Percentiles rank a stretch among this genome's conserved stretches.
Evolutionary conservation across 2,888 invertebrate species (phyloP).

Genomic region (Coelogynopora nodosa): DNA sequence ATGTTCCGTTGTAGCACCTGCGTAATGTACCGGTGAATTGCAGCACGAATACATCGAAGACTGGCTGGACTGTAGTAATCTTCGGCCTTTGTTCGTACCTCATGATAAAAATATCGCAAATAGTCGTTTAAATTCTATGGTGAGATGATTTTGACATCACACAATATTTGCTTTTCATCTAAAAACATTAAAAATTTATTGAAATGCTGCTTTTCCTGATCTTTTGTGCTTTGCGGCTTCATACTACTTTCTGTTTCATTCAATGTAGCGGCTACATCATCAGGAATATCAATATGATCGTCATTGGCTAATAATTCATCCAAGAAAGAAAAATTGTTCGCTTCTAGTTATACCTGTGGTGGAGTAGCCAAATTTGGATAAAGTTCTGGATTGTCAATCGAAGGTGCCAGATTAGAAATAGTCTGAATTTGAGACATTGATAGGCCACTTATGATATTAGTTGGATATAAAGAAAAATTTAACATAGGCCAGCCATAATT

Average conservation of each 20-base stretch:
- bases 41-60: neutral
- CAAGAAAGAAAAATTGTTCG: neutral
- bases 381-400: too few relatives aligned
- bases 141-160: neutral
- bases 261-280: neutral
- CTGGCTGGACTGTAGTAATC: neutral
- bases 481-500: too few relatives aligned
- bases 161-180: neutral
- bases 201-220: neutral
- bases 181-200: neutral
- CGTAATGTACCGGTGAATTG: neutral
- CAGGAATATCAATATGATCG: neutral
- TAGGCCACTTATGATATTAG: too few relatives aligned
- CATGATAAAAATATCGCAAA: neutral
- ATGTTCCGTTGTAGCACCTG: neutral
- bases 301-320: neutral
- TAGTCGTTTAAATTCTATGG: neutral
- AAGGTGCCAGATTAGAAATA: too few relatives aligned
- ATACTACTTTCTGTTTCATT: neutral
- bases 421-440: too few relatives aligned
- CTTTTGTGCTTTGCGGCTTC: neutral
- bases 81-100: neutral
- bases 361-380: too few relatives aligned
- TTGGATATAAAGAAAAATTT: too few relatives aligned
- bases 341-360: neutral